These are phyloP conservation scores for Protomyctophum bolini DNA, from an alignment of 2,113 vertebrate genomes.

Conservation along the genomic window DNA sequence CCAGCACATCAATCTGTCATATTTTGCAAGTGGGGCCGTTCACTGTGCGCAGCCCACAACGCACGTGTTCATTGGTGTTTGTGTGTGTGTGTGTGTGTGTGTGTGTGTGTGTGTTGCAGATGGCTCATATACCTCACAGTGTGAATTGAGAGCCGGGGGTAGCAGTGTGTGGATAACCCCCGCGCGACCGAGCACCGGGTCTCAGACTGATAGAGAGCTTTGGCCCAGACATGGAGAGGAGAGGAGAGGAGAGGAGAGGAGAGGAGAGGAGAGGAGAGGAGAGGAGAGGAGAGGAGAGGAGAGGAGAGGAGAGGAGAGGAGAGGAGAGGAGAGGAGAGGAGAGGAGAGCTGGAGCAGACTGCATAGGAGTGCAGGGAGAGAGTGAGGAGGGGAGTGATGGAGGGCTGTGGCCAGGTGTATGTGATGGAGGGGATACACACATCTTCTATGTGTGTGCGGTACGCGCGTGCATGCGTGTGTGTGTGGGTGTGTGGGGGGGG, in stretches of 20 bases:
- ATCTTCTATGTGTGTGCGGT: no score
- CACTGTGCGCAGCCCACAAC: no score
- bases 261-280: no score
- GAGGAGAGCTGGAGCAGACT: conserved; percentile 45
- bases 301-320: no score
- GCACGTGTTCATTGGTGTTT: conserved; percentile 1
- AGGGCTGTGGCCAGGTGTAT: conserved; percentile 54
- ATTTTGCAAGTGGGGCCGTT: conserved; percentile 47
- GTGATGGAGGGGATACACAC: conserved; percentile 51
- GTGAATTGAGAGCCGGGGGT: conserved; percentile 41
- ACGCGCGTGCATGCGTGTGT: conserved; percentile 28
- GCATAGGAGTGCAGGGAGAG: conserved; percentile 23
- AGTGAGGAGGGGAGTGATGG: conserved; percentile 48
- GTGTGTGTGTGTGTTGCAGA: no score
- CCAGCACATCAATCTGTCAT: conserved; percentile 54
- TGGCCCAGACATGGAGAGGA: conserved; percentile 45
- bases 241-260: no score
- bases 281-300: no score
- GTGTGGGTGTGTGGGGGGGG: conserved; percentile 21
- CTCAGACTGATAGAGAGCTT: conserved; percentile 48
- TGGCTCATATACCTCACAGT: conserved; percentile 19
- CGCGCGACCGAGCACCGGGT: conserved; percentile 36
- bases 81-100: conserved; percentile 19
- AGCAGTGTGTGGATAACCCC: conserved; percentile 53
- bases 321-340: no score